Evolutionary conservation across 2,113 vertebrate genomes (phyloP).

Genomic region (Anas platyrhynchos): DNA sequence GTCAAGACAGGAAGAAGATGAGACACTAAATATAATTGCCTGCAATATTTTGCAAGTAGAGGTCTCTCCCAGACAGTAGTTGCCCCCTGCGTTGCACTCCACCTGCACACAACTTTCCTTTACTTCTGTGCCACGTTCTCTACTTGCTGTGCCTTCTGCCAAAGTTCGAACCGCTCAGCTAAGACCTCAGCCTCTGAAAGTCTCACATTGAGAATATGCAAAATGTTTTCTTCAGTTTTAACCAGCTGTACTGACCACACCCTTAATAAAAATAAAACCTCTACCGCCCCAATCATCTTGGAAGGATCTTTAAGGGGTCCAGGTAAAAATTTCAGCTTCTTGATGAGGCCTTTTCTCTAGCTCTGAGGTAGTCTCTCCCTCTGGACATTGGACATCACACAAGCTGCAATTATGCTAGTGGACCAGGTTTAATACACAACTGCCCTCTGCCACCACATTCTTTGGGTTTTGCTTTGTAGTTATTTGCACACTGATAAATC

Average conservation of each 20-base stretch:
- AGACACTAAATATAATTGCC: not conserved
- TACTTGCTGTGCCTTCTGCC: not conserved
- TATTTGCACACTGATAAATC: not conserved
- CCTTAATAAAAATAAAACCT: not conserved
- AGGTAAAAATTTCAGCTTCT: not conserved
- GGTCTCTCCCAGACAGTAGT: not conserved
- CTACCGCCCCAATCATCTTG: not conserved
- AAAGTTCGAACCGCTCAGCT: not conserved
- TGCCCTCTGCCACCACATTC: not conserved
- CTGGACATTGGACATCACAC: not conserved
- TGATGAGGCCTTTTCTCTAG: not conserved
- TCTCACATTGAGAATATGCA: accelerated
- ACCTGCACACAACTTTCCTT: not conserved
- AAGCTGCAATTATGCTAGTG: not conserved
- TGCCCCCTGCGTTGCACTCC: not conserved
- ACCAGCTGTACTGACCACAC: not conserved
- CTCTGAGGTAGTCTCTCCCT: slow-evolving; percentile 22
- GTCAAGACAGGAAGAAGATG: not conserved
- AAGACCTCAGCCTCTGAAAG: not conserved
- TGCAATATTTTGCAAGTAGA: not conserved
- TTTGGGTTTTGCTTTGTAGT: slow-evolving; percentile 10
- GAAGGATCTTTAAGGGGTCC: not conserved
- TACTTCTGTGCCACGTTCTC: not conserved
- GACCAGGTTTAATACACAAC: not conserved
- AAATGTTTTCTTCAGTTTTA: not conserved